A percentile compares a stretch with the other conserved stretches of the same genome.
Evolutionary conservation across 2,797 vertebrate genomes (phyloP).

Genomic region (Crypturellus tataupa): DNA sequence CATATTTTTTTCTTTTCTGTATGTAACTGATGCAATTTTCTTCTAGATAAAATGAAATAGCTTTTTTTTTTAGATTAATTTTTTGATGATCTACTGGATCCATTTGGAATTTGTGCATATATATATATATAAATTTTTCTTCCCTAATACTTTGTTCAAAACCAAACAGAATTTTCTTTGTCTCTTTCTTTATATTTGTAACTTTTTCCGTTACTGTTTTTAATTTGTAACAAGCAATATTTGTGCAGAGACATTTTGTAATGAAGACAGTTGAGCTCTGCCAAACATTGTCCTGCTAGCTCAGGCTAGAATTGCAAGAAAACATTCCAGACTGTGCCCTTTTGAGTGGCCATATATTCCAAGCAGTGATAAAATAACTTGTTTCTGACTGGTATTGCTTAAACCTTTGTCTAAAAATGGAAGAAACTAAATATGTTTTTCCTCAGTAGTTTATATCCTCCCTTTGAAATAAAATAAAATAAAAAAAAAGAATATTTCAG

Average conservation of each 20-base stretch:
- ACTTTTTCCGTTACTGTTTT: constrained; percentile 40
- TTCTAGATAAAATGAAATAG: not conserved
- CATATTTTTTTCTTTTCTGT: not conserved
- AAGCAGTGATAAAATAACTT: constrained; percentile 41
- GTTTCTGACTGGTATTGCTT: constrained; percentile 19
- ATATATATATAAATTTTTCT: not conserved
- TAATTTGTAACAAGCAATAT: constrained; percentile 56
- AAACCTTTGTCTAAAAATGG: not conserved
- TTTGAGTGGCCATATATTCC: constrained; percentile 30
- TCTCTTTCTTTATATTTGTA: constrained; percentile 23
- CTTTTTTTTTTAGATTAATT: constrained; percentile 6
- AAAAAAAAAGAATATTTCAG: not conserved
- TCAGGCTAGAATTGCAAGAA: constrained; percentile 28
- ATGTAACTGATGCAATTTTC: not conserved
- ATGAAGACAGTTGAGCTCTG: constrained; percentile 29
- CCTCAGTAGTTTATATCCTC: not conserved
- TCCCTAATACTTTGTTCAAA: not conserved
- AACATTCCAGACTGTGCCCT: constrained; percentile 46
- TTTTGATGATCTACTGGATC: not conserved
- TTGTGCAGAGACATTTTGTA: constrained; percentile 46
- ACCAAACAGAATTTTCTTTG: not conserved
- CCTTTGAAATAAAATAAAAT: not conserved
- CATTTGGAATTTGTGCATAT: not conserved
- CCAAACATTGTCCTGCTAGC: constrained; percentile 48
- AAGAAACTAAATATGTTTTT: not conserved